Evolutionary conservation across 2,113 vertebrate genomes (phyloP).

Genomic region (Centropus unirufus): DNA sequence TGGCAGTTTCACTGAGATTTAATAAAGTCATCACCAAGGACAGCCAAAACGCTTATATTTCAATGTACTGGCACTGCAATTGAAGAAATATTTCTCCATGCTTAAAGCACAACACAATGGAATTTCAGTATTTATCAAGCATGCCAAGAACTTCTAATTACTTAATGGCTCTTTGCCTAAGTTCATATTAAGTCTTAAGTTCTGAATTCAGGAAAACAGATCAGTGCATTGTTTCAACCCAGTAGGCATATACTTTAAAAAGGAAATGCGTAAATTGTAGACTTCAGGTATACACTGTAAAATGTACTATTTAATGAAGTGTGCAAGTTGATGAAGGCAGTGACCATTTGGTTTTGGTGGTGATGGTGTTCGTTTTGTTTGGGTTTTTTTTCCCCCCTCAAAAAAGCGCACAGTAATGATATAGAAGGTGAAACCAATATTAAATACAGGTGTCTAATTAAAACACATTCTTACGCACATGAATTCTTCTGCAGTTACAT

Average conservation of each 20-base stretch:
- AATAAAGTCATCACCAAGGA: conserved; percentile 23
- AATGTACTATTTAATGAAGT: neutral
- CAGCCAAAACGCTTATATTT: neutral
- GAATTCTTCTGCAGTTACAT: conserved; percentile 65
- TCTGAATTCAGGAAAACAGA: conserved; percentile 45
- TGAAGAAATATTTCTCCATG: conserved; percentile 36
- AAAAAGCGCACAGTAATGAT: neutral
- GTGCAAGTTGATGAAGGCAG: neutral
- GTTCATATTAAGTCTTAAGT: conserved; percentile 27
- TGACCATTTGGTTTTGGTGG: neutral
- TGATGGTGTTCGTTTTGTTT: too few species aligned
- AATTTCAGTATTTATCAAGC: conserved; percentile 47
- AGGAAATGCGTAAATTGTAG: neutral
- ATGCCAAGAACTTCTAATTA: conserved; percentile 58
- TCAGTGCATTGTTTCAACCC: conserved; percentile 5
- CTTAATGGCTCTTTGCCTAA: neutral
- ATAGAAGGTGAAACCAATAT: conserved; percentile 56
- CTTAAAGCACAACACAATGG: conserved; percentile 39
- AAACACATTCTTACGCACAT: conserved; percentile 58
- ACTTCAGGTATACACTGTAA: neutral
- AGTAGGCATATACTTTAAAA: conserved; percentile 17
- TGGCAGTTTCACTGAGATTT: neutral
- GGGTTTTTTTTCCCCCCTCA: neutral
- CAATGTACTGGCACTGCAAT: neutral
- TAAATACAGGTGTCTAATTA: conserved; percentile 74